These are phyloP conservation scores for Xyliphius kryptos DNA, from an alignment of 2,113 vertebrate genomes.

Conservation along the genomic window DNA sequence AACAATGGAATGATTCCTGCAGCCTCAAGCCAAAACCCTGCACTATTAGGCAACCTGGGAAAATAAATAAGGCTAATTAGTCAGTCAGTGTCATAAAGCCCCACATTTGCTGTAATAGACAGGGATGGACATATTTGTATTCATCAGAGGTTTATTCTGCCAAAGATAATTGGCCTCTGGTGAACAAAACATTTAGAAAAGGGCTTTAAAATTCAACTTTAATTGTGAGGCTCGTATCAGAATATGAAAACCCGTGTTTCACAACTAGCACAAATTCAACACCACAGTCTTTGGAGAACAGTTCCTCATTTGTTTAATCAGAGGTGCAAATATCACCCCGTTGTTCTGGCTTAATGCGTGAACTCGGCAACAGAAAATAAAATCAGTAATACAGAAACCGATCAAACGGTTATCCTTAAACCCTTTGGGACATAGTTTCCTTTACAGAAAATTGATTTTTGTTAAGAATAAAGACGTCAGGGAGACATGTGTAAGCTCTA, in stretches of 20 bases:
- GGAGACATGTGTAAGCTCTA: too few relatives aligned
- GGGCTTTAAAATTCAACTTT: slow-evolving; percentile 20
- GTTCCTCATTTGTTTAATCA: slow-evolving; percentile 5
- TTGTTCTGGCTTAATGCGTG: not conserved
- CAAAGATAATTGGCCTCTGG: slow-evolving; percentile 35
- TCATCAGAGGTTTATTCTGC: slow-evolving; percentile 24
- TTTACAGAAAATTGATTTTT: too few relatives aligned
- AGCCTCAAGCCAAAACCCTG: slow-evolving; percentile 3
- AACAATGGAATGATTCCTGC: slow-evolving; percentile 1
- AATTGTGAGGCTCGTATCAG: slow-evolving; percentile 11
- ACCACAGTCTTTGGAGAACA: slow-evolving; percentile 1
- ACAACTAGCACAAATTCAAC: slow-evolving; percentile 8
- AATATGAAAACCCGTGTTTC: too few relatives aligned
- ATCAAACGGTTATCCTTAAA: not conserved
- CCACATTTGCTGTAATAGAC: slow-evolving; percentile 19
- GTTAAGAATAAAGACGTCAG: too few relatives aligned
- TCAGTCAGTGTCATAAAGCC: slow-evolving; percentile 38
- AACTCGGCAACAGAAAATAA: slow-evolving; percentile 5
- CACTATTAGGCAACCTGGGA: slow-evolving; percentile 1
- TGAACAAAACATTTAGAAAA: slow-evolving; percentile 21
- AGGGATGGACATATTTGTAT: slow-evolving; percentile 28
- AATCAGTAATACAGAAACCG: slow-evolving; percentile 11
- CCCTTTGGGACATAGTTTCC: too few relatives aligned
- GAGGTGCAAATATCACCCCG: not conserved
- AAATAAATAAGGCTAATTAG: slow-evolving; percentile 29